A percentile compares a stretch with the other conserved stretches of the same genome.
These are phyloP conservation scores for Kobus ellipsiprymnus DNA, from an alignment of 2,113 vertebrate species.

Conservation along the genomic window DNA sequence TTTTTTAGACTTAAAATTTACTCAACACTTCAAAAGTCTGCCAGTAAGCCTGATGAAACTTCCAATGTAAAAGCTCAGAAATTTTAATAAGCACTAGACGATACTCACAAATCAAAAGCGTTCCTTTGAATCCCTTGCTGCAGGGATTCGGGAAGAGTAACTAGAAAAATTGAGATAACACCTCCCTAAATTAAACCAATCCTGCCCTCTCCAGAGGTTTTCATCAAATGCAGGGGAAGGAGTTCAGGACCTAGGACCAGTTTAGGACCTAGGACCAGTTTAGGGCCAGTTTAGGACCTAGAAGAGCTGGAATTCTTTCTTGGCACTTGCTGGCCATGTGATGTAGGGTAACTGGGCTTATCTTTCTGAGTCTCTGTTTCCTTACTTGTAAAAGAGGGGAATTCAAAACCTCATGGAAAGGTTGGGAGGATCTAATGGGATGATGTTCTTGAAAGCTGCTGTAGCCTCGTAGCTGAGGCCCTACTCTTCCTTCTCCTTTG, in stretches of 20 bases:
- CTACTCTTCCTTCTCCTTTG: background rate
- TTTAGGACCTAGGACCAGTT: accelerated
- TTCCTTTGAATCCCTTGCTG: background rate
- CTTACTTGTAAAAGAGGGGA: background rate
- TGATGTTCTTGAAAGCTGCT: background rate
- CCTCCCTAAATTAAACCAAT: background rate
- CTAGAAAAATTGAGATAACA: background rate
- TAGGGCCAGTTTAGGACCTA: accelerated
- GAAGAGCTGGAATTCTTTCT: background rate
- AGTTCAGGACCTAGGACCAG: accelerated
- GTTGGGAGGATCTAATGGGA: background rate
- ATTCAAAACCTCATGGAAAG: background rate
- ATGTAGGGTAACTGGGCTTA: background rate
- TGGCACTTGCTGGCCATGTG: background rate
- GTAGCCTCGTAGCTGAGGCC: background rate
- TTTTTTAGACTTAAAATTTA: constrained; percentile 23
- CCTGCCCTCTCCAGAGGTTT: background rate
- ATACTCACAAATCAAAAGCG: background rate
- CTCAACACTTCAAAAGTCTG: background rate
- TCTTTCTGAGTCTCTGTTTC: background rate
- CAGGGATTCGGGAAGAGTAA: background rate
- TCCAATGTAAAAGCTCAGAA: constrained; percentile 2
- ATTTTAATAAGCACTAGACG: constrained; percentile 15
- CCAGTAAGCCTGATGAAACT: constrained; percentile 20
- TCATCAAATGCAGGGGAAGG: background rate